Percentiles rank a stretch among this genome's conserved stretches.
Conservation (phyloP, 2,888 invertebrate genomes). For the Brassicogethes aeneus region DNA sequence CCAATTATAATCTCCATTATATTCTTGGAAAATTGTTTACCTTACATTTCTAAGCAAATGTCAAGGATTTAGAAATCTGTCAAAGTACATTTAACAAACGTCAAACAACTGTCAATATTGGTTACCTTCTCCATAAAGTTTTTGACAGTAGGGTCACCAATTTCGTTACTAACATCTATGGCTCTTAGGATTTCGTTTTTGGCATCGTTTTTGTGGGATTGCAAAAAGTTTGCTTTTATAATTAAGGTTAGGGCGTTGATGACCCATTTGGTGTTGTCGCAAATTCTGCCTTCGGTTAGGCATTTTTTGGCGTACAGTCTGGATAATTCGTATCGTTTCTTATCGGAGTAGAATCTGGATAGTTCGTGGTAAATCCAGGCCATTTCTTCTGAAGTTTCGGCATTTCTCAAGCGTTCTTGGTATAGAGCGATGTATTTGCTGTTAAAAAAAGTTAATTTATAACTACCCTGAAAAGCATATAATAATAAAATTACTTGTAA, state of each 20-base stretch:
- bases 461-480: too few species aligned
- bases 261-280: constrained; percentile 36
- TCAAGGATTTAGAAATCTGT: too few species aligned
- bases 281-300: constrained; percentile 31
- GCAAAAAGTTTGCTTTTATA: constrained; percentile 38
- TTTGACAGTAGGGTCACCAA: not conserved
- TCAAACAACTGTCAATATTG: too few species aligned
- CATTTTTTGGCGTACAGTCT: constrained; percentile 37
- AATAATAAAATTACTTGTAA: constrained; percentile 24
- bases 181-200: constrained; percentile 32
- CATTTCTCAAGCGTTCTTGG: constrained; percentile 28
- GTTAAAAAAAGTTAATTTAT: too few species aligned
- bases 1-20: too few species aligned
- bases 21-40: too few species aligned
- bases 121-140: too few species aligned
- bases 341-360: constrained; percentile 36
- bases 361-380: constrained; percentile 44
- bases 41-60: too few species aligned
- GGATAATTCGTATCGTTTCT: constrained; percentile 39
- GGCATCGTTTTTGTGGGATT: constrained; percentile 43
- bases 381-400: constrained; percentile 36
- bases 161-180: constrained; percentile 27
- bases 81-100: too few species aligned
- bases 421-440: constrained; percentile 24
- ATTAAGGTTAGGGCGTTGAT: constrained; percentile 40